Percentiles rank a stretch among this genome's conserved stretches.
Conservation (phyloP, 2,888 invertebrate species). For the Scaptomyza parva region DNA sequence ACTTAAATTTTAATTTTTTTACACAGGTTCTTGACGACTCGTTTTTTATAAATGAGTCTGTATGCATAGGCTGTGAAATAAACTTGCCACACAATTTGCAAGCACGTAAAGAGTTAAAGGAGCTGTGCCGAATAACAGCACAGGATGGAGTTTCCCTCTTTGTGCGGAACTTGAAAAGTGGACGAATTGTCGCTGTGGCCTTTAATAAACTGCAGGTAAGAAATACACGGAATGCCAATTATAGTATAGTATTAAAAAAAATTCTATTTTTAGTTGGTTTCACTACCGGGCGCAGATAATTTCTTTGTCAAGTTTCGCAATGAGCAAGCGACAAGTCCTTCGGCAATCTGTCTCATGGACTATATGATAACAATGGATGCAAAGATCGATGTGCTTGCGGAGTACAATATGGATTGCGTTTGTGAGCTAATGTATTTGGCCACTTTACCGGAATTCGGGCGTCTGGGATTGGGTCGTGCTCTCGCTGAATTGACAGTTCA, state of each 20-base stretch:
- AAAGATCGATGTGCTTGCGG: conserved; percentile 87
- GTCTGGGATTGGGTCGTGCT: conserved; percentile 86
- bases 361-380: conserved; percentile 89
- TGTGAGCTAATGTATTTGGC: conserved; percentile 90
- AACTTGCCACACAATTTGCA: conserved; percentile 86
- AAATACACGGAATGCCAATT: neutral
- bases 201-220: conserved; percentile 90
- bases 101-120: conserved; percentile 86
- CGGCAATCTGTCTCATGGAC: conserved; percentile 87
- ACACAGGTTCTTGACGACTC: conserved; percentile 78
- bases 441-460: conserved; percentile 86
- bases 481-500: conserved; percentile 86
- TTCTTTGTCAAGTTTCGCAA: conserved; percentile 82
- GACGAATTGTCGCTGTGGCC: conserved; percentile 87
- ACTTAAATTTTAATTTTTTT: conserved; percentile 58
- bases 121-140: conserved; percentile 87
- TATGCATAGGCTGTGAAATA: conserved; percentile 87
- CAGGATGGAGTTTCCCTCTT: conserved; percentile 89
- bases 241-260: no score
- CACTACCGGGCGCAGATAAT: conserved; percentile 68
- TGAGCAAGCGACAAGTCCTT: conserved; percentile 86
- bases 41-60: conserved; percentile 88
- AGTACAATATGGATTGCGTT: conserved; percentile 87
- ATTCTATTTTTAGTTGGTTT: conserved; percentile 57
- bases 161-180: conserved; percentile 86